phyloP scores from a whole-genome alignment of 2,888 invertebrate species.

The Zaprionus bogoriensis region DNA sequence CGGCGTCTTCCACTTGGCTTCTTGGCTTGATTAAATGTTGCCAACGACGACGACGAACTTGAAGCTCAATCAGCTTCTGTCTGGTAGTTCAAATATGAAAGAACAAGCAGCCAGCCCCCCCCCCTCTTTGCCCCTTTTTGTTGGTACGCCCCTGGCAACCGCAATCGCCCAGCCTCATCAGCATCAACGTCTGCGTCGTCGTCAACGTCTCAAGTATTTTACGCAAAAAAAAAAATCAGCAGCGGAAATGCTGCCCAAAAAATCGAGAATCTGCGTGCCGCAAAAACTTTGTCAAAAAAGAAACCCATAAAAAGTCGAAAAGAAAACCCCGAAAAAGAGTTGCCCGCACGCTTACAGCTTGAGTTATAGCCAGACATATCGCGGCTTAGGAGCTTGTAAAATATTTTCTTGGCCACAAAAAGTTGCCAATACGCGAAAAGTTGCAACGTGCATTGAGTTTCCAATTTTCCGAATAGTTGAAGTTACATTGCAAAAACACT shows the following conservation, averaged over 20 bases:
- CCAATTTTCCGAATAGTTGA: neutral
- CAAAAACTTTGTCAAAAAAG: neutral
- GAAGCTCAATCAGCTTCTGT: slow-evolving; percentile 56
- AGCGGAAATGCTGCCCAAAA: neutral
- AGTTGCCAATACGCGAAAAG: neutral
- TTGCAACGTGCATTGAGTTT: neutral
- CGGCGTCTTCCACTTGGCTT: slow-evolving; percentile 72
- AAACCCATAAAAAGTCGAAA: no score
- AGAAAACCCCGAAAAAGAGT: no score
- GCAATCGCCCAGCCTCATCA: slow-evolving; percentile 29
- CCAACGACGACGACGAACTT: slow-evolving; percentile 63
- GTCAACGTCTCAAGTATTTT: slow-evolving; percentile 53
- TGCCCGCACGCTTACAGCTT: neutral
- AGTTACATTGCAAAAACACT: neutral
- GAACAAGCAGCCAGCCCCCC: neutral
- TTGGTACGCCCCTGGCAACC: slow-evolving; percentile 7
- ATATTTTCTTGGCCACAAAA: neutral
- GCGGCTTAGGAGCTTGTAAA: neutral
- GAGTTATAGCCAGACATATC: slow-evolving; percentile 2
- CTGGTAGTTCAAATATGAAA: slow-evolving; percentile 28
- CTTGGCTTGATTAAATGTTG: slow-evolving; percentile 75
- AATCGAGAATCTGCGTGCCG: neutral
- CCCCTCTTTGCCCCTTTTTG: neutral
- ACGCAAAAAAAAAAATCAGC: neutral
- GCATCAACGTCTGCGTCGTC: slow-evolving; percentile 26